Evolutionary conservation across 1,140 invertebrate species (phyloP), one percentile per base, ranked within the genome.

Genomic region (Chionoecetes opilio): DNA sequence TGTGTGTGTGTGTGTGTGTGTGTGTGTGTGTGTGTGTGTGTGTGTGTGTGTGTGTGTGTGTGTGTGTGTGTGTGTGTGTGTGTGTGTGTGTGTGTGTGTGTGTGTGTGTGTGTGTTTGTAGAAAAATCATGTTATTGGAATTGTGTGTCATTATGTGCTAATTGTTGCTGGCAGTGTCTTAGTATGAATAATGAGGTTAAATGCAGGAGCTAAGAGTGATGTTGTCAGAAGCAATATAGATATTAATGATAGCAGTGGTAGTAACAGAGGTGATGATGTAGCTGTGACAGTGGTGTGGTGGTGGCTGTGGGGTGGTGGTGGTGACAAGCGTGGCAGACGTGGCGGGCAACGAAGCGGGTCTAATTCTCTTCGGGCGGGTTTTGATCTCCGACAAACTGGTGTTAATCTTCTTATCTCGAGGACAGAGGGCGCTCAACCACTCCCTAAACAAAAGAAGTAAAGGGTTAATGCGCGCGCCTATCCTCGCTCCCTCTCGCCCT

Each of bases 401-500:
- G 92, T 93, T 93, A 86, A 93, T 93, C 92, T 93, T 82, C 92
- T 93, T 93, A 93, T 93, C 92, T 34, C 82, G 89, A 91, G 93
- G 93, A 94, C 93, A 94, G 93, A 94, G 93, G 93, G 93, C 86
- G 93, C 93, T 94, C 93, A 94, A 87, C 93, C 93, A 94, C 93
- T 90, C 93, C 86, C 93, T 94, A 94, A 94, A 94, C 93, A 94
- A 94, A 94, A 94, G 93, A 94, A 94, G 87, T n/a, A n/a, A n/a
- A n/a, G 93, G 93, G 93, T 94, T 94, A 90, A 94, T 94, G 93
- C 93, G 93, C 84, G 82, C 86, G 63, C 63, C 63, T 21, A n/a
- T 3, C 63, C 63, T n/a, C 63, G n/a, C 63, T 75, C 63, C 63
- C n/a, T n/a, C 63, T 21, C 63, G 6, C n/a, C 63, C 63, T 11